phyloP scores from a whole-genome alignment of 2,113 vertebrate genomes.

The Notothenia coriiceps region DNA sequence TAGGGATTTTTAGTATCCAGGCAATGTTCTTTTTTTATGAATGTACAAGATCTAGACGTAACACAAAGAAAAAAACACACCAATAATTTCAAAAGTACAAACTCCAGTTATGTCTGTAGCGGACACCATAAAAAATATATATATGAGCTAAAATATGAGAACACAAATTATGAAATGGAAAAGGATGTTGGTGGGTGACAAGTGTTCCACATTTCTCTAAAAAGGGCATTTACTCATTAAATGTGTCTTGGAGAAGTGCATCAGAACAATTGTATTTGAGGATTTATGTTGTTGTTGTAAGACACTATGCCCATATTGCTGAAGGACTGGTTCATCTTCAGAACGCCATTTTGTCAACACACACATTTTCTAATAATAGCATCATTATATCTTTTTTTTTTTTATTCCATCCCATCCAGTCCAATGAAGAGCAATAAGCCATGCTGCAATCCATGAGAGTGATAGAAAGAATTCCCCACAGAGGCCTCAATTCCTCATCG shows the following conservation, averaged over 20 bases:
- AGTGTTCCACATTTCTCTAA: background rate
- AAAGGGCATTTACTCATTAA: conserved; percentile 4
- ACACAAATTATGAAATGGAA: conserved; percentile 30
- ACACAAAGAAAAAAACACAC: conserved; percentile 21
- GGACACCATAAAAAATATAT: background rate
- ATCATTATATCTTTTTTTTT: background rate
- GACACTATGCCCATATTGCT: conserved; percentile 70
- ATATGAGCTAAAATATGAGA: conserved; percentile 18
- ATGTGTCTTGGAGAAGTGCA: conserved; percentile 3
- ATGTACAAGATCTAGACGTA: conserved; percentile 30
- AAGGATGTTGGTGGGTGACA: conserved; percentile 31
- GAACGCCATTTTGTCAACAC: conserved; percentile 59
- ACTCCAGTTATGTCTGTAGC: background rate
- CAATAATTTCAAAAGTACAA: conserved; percentile 25
- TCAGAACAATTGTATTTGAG: conserved; percentile 58
- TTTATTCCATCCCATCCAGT: background rate
- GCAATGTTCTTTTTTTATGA: conserved; percentile 8
- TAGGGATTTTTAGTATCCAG: conserved; percentile 10
- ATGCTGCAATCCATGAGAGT: too few species aligned
- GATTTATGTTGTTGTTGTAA: conserved; percentile 66
- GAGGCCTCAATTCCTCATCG: conserved; percentile 11
- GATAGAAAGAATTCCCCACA: background rate
- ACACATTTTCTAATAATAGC: background rate
- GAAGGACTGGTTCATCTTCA: conserved; percentile 63
- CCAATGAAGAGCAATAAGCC: conserved; percentile 2